phyloP scores from a whole-genome alignment of 2,888 invertebrate genomes.

The Malthinus seriepunctatus region DNA sequence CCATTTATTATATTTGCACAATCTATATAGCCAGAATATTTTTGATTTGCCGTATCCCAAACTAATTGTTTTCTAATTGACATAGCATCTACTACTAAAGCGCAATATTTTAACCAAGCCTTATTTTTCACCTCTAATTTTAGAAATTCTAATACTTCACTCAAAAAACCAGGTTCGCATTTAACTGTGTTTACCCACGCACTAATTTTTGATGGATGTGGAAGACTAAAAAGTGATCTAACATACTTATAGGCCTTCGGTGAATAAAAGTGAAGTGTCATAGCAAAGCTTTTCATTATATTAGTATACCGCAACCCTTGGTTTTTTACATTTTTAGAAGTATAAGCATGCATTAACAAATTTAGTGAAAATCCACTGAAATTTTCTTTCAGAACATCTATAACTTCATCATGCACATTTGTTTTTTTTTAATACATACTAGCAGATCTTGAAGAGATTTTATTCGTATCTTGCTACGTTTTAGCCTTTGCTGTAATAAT shows the following conservation, averaged over 20 bases:
- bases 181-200: conserved; percentile 31
- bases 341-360: neutral
- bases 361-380: too few species aligned
- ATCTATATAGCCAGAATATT: conserved; percentile 26
- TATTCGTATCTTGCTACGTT: too few species aligned
- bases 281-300: conserved; percentile 31
- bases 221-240: conserved; percentile 29
- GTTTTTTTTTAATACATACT: too few species aligned
- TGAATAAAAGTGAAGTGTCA: conserved; percentile 32
- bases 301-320: conserved; percentile 19
- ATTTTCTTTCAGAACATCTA: too few species aligned
- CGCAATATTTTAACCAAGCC: conserved; percentile 28
- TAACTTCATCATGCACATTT: too few species aligned
- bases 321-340: neutral
- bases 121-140: too few species aligned
- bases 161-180: conserved; percentile 34
- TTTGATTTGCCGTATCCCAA: conserved; percentile 5
- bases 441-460: too few species aligned
- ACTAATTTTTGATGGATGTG: conserved; percentile 33
- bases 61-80: conserved; percentile 16
- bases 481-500: too few species aligned
- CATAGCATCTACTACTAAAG: conserved; percentile 19
- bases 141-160: conserved; percentile 18
- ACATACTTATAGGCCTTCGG: conserved; percentile 36
- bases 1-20: conserved; percentile 26